Evolutionary conservation across 2,113 vertebrate species (phyloP).

Genomic region (Malaclemys terrapin): DNA sequence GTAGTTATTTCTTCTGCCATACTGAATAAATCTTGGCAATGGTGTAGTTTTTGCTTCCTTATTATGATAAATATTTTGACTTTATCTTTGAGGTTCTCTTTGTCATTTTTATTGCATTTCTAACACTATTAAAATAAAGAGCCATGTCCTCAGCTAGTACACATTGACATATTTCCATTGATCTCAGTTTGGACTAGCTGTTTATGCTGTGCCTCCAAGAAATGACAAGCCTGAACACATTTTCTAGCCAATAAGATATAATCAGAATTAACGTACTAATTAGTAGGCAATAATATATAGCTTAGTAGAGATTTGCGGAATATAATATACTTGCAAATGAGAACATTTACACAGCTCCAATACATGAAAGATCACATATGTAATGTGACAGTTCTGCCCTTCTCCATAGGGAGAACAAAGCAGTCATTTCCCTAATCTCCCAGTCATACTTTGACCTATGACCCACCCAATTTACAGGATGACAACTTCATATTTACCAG

Average conservation of each 20-base stretch:
- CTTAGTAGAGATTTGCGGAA: neutral
- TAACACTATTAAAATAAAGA: neutral
- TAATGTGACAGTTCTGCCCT: neutral
- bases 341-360: neutral
- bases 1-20: constrained; percentile 29
- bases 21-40: constrained; percentile 14
- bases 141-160: neutral
- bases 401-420: neutral
- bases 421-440: neutral
- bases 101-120: neutral
- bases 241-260: neutral
- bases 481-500: neutral
- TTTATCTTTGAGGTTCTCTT: neutral
- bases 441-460: neutral
- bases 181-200: neutral
- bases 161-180: no score
- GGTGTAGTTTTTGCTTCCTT: neutral
- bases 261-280: neutral
- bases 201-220: neutral
- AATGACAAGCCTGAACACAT: neutral
- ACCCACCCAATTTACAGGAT: neutral
- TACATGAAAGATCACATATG: neutral
- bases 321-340: neutral
- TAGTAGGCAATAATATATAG: neutral
- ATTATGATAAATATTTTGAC: neutral